Evolutionary conservation across 92 coral and sea anemone genomes (phyloP).

Genomic region (Phenganax stokvisi): DNA sequence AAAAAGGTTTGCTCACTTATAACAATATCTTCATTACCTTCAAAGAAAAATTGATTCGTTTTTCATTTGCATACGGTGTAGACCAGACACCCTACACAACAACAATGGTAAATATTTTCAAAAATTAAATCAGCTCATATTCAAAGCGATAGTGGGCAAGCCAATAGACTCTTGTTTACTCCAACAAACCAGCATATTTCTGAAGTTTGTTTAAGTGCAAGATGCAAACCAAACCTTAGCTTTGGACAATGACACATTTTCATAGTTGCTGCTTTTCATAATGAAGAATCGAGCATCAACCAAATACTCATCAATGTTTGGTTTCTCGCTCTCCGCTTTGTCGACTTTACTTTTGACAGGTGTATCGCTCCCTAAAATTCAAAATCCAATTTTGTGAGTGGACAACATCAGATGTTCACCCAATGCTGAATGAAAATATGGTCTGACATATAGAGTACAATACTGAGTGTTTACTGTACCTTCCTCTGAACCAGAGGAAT

Average conservation of each 20-base stretch:
- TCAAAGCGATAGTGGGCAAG: neutral
- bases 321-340: slow-evolving; percentile 57
- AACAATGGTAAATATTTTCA: neutral
- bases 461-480: slow-evolving; percentile 13
- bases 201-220: neutral
- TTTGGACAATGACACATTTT: slow-evolving; percentile 84
- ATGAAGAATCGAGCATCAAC: slow-evolving; percentile 89
- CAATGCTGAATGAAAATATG: neutral
- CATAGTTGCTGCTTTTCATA: slow-evolving; percentile 95
- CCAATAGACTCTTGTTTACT: neutral
- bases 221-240: slow-evolving; percentile 62
- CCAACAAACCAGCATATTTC: neutral
- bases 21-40: slow-evolving; percentile 47
- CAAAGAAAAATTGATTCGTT: slow-evolving; percentile 69
- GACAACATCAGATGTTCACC: neutral
- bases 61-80: slow-evolving; percentile 93
- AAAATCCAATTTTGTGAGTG: neutral
- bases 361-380: slow-evolving; percentile 22
- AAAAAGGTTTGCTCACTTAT: too few species aligned
- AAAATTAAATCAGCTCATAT: too few species aligned
- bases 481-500: slow-evolving; percentile 60
- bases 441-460: neutral
- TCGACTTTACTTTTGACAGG: slow-evolving; percentile 85
- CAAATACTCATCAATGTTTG: slow-evolving; percentile 63
- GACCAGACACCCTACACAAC: slow-evolving; percentile 91